Evolutionary conservation across 2,797 vertebrate species (phyloP).

Genomic region (Benthosema pterotum): DNA sequence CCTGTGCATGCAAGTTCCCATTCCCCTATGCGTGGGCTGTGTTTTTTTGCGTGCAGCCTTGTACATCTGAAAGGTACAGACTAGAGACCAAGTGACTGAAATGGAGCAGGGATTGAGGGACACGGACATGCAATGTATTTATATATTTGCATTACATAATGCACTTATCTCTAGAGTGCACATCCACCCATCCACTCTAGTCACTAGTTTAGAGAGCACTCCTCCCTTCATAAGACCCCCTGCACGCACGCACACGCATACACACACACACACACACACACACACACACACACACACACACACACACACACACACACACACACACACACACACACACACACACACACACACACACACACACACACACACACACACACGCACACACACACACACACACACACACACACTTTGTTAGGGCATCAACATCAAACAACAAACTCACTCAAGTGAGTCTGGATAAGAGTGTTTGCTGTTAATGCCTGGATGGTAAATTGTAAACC

Average conservation of each 20-base stretch:
- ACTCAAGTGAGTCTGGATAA: no score
- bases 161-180: conserved; percentile 16
- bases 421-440: no score
- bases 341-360: conserved; percentile 15
- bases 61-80: background rate
- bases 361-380: conserved; percentile 2
- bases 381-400: conserved; percentile 4
- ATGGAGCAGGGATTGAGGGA: background rate
- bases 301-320: conserved; percentile 14
- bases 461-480: background rate
- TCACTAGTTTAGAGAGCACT: conserved; percentile 25
- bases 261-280: background rate
- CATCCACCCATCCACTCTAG: conserved; percentile 1
- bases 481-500: background rate
- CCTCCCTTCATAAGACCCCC: conserved; percentile 21
- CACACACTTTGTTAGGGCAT: no score
- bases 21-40: no score
- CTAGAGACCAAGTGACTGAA: conserved; percentile 7
- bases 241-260: background rate
- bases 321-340: conserved; percentile 15
- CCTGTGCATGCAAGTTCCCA: no score
- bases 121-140: background rate
- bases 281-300: conserved; percentile 7
- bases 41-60: background rate
- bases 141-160: conserved; percentile 36